Percentiles rank a stretch among this genome's conserved stretches.
These are phyloP conservation scores for Carterocephalus palaemon DNA, from an alignment of 2,888 invertebrate species.

Conservation along the genomic window DNA sequence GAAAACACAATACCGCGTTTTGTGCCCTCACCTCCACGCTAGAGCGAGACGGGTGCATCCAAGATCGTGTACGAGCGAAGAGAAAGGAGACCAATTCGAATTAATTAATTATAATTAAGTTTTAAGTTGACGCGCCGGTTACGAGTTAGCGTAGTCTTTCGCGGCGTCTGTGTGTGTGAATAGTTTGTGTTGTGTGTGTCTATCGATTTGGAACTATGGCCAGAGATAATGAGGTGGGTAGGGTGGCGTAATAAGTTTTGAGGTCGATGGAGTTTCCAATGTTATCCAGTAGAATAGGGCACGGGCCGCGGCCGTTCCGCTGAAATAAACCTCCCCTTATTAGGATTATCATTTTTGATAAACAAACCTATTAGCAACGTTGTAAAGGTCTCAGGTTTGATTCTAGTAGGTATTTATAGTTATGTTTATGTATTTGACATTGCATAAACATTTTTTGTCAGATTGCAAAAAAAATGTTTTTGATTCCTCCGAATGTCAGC, in stretches of 20 bases:
- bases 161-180: constrained; percentile 59
- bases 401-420: no score
- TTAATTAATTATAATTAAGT: constrained; percentile 92
- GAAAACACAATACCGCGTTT: constrained; percentile 74
- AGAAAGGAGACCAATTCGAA: constrained; percentile 81
- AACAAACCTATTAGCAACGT: constrained; percentile 5
- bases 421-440: no score
- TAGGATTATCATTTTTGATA: constrained; percentile 24
- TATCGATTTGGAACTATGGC: constrained; percentile 74
- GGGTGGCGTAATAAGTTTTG: constrained; percentile 72
- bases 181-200: constrained; percentile 53
- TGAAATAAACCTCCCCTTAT: constrained; percentile 11
- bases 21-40: constrained; percentile 55
- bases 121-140: constrained; percentile 85
- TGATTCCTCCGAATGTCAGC: no score
- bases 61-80: constrained; percentile 65
- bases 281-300: constrained; percentile 31
- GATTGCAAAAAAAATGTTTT: no score
- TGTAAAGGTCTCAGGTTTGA: no score
- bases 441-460: no score
- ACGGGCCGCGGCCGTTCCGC: constrained; percentile 19
- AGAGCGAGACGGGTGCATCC: constrained; percentile 61
- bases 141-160: constrained; percentile 73
- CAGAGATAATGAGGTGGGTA: constrained; percentile 74
- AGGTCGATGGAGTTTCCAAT: constrained; percentile 48